phyloP scores from a whole-genome alignment of 2,113 vertebrate genomes.

The Oreocharis arfaki region DNA sequence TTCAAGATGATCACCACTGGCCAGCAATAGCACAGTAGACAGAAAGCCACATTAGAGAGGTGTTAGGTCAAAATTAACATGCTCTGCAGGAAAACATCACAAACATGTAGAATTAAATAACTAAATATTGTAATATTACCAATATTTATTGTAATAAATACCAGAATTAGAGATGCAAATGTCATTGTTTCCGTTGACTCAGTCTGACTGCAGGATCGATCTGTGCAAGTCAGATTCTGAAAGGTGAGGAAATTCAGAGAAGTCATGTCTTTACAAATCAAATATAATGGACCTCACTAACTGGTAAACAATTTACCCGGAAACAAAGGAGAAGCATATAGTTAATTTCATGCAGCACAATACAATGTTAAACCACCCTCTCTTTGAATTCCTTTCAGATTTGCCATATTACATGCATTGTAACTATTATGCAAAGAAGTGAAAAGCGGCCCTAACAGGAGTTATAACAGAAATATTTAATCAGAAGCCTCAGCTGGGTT shows the following conservation, averaged over 20 bases:
- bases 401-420: background rate
- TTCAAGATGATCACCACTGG: background rate
- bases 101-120: background rate
- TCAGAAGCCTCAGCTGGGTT: background rate
- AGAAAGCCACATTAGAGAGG: background rate
- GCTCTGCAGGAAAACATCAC: background rate
- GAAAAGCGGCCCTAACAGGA: background rate
- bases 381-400: background rate
- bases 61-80: background rate
- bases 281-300: background rate
- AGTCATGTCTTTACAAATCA: background rate
- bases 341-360: background rate
- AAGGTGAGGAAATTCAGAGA: background rate
- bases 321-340: background rate
- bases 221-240: background rate
- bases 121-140: background rate
- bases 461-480: background rate
- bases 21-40: background rate
- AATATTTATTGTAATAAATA: too few relatives aligned
- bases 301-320: background rate
- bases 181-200: background rate
- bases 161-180: background rate
- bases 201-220: background rate
- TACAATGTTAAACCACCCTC: background rate
- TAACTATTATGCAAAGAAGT: background rate